Evolutionary conservation across 1,140 invertebrate genomes (phyloP).

Genomic region (Drosophila simulans): DNA sequence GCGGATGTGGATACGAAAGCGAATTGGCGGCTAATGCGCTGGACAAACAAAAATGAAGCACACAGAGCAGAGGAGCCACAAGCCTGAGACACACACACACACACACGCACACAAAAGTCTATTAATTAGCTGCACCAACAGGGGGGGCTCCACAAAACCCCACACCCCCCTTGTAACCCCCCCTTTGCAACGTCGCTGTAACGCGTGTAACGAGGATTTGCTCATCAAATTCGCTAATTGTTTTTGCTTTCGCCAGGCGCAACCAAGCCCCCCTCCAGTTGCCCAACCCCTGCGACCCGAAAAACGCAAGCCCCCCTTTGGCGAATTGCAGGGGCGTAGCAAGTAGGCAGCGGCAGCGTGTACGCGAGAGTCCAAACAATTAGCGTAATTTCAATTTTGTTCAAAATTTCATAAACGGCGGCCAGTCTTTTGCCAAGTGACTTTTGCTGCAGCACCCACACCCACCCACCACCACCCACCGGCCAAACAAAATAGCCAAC

Average conservation of each 20-base stretch:
- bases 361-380: constrained; percentile 70
- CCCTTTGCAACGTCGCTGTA: constrained; percentile 10
- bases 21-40: constrained; percentile 56
- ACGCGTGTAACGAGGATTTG: constrained; percentile 70
- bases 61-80: constrained; percentile 20
- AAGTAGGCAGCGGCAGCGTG: not conserved
- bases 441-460: not conserved
- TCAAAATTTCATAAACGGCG: constrained; percentile 84
- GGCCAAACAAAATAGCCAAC: not conserved
- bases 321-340: not conserved
- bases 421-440: constrained; percentile 30
- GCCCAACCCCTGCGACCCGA: not conserved
- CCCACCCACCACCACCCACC: not conserved
- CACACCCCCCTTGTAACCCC: not conserved
- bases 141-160: not conserved
- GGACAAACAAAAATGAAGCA: constrained; percentile 53
- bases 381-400: constrained; percentile 84
- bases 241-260: constrained; percentile 59
- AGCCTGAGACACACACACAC: constrained; percentile 49
- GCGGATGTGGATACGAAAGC: constrained; percentile 33
- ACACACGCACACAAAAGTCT: constrained; percentile 46
- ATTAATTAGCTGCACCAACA: constrained; percentile 67
- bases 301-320: not conserved
- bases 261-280: not conserved
- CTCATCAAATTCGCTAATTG: constrained; percentile 82